Base-by-base conservation (phyloP, 2,113 vertebrate genomes). In the Ptilonorhynchus violaceus region DNA sequence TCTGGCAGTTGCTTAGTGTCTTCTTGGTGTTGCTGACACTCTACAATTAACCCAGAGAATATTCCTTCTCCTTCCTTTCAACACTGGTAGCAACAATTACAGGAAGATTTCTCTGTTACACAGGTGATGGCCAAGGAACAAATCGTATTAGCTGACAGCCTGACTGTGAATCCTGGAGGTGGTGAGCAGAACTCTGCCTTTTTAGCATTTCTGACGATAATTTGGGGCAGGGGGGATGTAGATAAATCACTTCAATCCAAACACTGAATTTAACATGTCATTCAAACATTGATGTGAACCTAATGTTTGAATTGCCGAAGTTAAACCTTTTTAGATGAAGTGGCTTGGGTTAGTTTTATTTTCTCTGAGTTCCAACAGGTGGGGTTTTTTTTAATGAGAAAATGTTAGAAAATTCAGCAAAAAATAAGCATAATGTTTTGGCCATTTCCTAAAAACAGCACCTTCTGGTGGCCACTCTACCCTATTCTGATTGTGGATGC, bases 41-140 rank as follows among this genome's bases (percentile, higher is more conserved):
- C n/a, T 70, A 13, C 18, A 49, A 41, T 44, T 70, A 74, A 73
- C 8, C 10, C 52, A 58, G 39, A 31, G 47, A 92, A 41, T 0
- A 1, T 46, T 52, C 30, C 18, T 83, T 52, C 62, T 73, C 21
- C n/a, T 63, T 41, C 35, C 35, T 56, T 82, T 86, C 58, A 70
- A 50, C 35, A 44, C 10, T 2, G 1, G 7, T 10, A 69, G 13
- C 49, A 82, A 21, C 23, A 41, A 11, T 86, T 88, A 39, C 60
- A 64, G 35, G 20, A 88, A 53, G 22, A 23, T 56, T 64, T 93
- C 88, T 94, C 37, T 93, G 74, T 97, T 88, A 64, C 89, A 33
- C 88, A 98, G 98, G 93, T 98, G 70, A 98, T 98, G 98, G 95
- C 98, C 75, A 98, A 97, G 58, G 98, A 98, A 92, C 18, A 37